Evolutionary conservation across 2,797 vertebrate species (phyloP), one percentile per base, ranked within the genome.

Genomic region (Microcaecilia unicolor): DNA sequence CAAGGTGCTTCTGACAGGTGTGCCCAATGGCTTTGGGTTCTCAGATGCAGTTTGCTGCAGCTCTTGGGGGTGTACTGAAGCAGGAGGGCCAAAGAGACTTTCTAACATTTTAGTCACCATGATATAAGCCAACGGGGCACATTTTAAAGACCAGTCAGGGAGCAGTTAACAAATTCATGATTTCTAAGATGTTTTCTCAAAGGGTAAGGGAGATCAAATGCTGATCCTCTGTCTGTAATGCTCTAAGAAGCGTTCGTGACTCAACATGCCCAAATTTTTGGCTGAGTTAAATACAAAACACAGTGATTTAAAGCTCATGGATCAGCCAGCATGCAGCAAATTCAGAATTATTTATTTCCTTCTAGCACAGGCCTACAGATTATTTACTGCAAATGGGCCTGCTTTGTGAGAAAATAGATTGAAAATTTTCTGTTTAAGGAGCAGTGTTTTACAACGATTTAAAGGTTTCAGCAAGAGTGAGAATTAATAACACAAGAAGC

Each of bases 401-500:
- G 31, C 28, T 61, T 44, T 38, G 15, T 37, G 48, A 61, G 35
- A 40, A 13, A 15, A 70, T 37, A 51, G 62, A 74, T 23, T 50
- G 64, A 60, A 55, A 10, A 48, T 63, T 77, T 81, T 76, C 74
- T 80, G 70, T 82, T 74, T 74, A 81, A 70, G 25, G 62, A 67
- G 61, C 50, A 60, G 39, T 64, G 74, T 74, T 66, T 25, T 26
- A 60, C 59, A 42, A 62, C 64, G 69, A 65, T 82, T 74, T 80
- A 72, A 80, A 61, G 53, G 52, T 44, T 38, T 43, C 46, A 50
- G 37, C 26, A 47, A n/a, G n/a, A n/a, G n/a, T n/a, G 18, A 18
- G 31, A 40, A 40, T 47, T 40, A 29, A 35, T 47, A 35, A 35
- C 44, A 47, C 30, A 15, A 15, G 19, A 20, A 20, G 8, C 4